Evolutionary conservation across 2,113 vertebrate genomes (phyloP), one percentile per base, ranked within the genome.

Genomic region (Osmerus mordax): DNA sequence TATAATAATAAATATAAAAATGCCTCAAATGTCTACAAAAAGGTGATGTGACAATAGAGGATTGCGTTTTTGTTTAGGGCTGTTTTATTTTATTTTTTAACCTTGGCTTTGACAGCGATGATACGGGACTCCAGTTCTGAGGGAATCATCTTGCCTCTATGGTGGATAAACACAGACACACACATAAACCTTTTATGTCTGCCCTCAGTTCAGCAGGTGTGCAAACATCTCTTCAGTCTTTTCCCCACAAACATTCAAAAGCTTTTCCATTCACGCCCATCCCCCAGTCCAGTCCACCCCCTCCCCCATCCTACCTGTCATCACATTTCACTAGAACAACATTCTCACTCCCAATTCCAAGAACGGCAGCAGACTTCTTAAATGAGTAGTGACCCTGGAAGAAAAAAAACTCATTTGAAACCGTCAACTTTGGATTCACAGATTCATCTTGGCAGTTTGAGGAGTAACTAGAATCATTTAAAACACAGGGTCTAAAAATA

Each of bases 371-470:
- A 66, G 84, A 78, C 70, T 93, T 93, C 76, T 86, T 90, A 6
- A 88, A 61, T 16, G 90, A 94, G 74, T 93, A 93, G 78, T 92
- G 91, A 61, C 90, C 91, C 90, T 92, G 79, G 67, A 74, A 68
- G 60, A 16, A 36, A 63, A 0, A 72, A 79, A 77, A 51, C 18
- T 70, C 7, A 32, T 56, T 56, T 19, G 58, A 1, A 67, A 71
- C 15, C 15, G 16, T 19, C 11, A 19, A 19, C 15, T 56, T 56
- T 4, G n/a, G 11, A 18, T 28, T 28, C 25, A 28, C 25, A 28
- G 25, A 28, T 28, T 28, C 25, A 28, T 4, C 15, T 56, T n/a
- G 55, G 15, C n/a, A 56, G 15, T 56, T 19, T n/a, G 3, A 15
- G 54, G 13, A 55, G 3, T 15, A 3, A 55, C 4, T 15, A 9